These are phyloP conservation scores for Calyptommatus sinebrachiatus DNA, from an alignment of 2,113 vertebrate genomes.

Conservation along the genomic window DNA sequence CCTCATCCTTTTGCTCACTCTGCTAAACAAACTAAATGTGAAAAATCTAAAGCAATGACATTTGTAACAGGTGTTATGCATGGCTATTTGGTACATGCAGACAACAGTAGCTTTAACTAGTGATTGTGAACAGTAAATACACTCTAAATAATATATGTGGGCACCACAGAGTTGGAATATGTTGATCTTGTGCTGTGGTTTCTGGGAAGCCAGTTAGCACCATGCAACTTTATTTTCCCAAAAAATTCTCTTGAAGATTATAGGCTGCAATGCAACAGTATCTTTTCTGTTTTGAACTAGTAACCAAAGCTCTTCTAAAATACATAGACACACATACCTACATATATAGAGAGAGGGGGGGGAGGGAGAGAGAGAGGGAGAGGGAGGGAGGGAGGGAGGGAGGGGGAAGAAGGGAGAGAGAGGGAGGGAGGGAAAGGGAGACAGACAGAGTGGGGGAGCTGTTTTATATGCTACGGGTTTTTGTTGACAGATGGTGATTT, in stretches of 20 bases:
- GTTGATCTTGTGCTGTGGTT: not conserved
- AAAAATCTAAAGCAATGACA: not conserved
- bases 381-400: too few species aligned
- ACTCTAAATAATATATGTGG: not conserved
- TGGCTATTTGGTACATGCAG: not conserved
- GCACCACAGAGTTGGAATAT: not conserved
- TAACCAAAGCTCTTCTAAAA: not conserved
- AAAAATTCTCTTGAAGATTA: not conserved
- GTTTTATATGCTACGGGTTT: too few species aligned
- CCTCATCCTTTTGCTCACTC: not conserved
- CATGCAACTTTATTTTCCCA: not conserved
- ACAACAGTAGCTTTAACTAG: conserved; percentile 2
- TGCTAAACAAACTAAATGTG: conserved; percentile 17
- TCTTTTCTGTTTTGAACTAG: not conserved
- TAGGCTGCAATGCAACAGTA: not conserved
- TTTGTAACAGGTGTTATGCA: not conserved
- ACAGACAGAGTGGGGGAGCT: too few species aligned
- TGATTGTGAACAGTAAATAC: not conserved
- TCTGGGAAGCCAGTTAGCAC: not conserved
- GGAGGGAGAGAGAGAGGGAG: too few species aligned
- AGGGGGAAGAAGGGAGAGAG: too few species aligned
- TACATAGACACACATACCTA: not conserved
- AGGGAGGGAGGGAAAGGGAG: too few species aligned
- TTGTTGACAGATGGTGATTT: too few species aligned
- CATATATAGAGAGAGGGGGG: too few species aligned